Evolutionary conservation across 2,797 vertebrate genomes (phyloP), one percentile per base, ranked within the genome.

Genomic region (Cephalopachus bancanus): DNA sequence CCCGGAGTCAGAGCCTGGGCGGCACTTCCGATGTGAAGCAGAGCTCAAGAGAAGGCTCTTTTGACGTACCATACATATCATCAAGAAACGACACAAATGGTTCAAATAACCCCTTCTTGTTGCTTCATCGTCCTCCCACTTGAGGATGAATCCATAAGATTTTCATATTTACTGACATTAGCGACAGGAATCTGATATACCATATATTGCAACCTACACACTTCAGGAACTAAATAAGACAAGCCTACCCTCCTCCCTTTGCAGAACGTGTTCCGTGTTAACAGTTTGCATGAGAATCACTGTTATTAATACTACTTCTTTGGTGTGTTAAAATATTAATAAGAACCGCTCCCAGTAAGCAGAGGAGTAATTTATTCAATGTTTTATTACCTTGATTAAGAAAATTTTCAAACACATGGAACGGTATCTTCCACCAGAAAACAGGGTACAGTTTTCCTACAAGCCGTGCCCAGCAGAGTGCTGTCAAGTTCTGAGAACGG

Each of bases 341-440:
- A 89, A 17, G 72, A 97, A 84, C 79, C 4, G 7, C 80, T 96
- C 96, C 95, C 69, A 74, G 95, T 93, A 94, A 95, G 96, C 91
- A 94, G 24, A 96, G 81, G 62, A 26, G 76, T 96, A 94, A 97
- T 97, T 97, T 95, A 96, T 72, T 97, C 95, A 59, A 79, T 81
- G 90, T 94, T 97, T 95, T 93, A 94, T 95, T 96, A 84, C 89
- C 89, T 95, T 89, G 91, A 97, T 95, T 96, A 96, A 94, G 72
- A 96, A 97, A 97, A 94, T 97, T 96, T 93, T 92, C 69, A 89
- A 97, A 97, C 91, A 96, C 51, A 98, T n/a, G 97, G 91, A 96
- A 95, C 3, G n/a, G 53, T 86, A 92, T 89, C 94, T 97, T 94
- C 97, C 85, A 97, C 74, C 30, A 2, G 94, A 97, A 98, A 98